Percentiles rank a stretch among this genome's conserved stretches.
Evolutionary conservation across 2,888 invertebrate species (phyloP).

Genomic region (Sinohyriopsis cumingii): DNA sequence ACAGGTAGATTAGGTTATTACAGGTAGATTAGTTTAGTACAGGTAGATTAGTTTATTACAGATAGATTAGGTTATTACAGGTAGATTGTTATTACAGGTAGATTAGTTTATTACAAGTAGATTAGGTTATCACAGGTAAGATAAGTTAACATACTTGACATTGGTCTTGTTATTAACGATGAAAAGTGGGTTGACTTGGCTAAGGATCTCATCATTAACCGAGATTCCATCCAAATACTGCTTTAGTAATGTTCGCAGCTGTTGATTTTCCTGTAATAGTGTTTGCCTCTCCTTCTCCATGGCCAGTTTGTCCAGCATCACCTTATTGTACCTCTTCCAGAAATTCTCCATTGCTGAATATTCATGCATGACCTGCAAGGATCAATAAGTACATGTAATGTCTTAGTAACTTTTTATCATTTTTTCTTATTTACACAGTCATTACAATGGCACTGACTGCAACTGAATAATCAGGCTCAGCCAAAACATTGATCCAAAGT

Average conservation of each 20-base stretch:
- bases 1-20: no score
- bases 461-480: no score
- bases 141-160: slow-evolving; percentile 62
- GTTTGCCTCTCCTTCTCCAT: slow-evolving; percentile 71
- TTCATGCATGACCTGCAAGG: slow-evolving; percentile 67
- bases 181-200: slow-evolving; percentile 71
- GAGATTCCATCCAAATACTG: slow-evolving; percentile 73
- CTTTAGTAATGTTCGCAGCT: slow-evolving; percentile 70
- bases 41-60: no score
- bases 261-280: slow-evolving; percentile 77
- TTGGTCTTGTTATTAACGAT: slow-evolving; percentile 71
- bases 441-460: background rate
- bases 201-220: slow-evolving; percentile 71
- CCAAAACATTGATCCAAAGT: no score
- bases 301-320: slow-evolving; percentile 75
- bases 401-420: no score
- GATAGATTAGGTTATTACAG: no score
- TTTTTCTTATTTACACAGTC: background rate
- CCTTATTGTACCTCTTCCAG: slow-evolving; percentile 78
- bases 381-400: background rate
- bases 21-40: no score
- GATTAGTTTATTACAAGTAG: no score
- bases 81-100: no score
- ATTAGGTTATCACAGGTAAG: no score
- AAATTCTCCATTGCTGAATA: slow-evolving; percentile 78